phyloP scores from a whole-genome alignment of 2,888 invertebrate species.

The Leptinotarsa tumamoca region DNA sequence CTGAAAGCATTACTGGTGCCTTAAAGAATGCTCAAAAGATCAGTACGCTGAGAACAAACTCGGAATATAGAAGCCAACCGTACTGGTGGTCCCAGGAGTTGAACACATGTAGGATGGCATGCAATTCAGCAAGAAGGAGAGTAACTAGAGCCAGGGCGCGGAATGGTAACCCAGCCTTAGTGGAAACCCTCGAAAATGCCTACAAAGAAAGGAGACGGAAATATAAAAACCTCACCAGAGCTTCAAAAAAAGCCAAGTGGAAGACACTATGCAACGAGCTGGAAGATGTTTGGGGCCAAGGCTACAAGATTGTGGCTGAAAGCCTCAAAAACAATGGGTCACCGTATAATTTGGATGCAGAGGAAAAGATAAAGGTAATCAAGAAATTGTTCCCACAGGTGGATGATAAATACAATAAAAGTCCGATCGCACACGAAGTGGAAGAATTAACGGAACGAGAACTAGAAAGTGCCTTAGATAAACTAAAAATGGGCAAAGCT shows the following conservation, averaged over 20 bases:
- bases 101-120: constrained; percentile 1
- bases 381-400: constrained; percentile 18
- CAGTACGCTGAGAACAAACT: not conserved
- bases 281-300: constrained; percentile 30
- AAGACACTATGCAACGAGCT: constrained; percentile 22
- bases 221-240: not conserved
- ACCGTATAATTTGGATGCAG: not conserved
- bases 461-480: not conserved
- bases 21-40: not conserved
- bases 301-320: constrained; percentile 22
- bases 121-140: constrained; percentile 16
- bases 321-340: not conserved
- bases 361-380: not conserved
- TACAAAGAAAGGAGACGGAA: constrained; percentile 10
- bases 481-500: not conserved
- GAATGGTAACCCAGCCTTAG: not conserved
- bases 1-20: not conserved
- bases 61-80: not conserved
- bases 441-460: constrained; percentile 7
- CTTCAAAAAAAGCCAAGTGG: constrained; percentile 7
- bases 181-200: not conserved
- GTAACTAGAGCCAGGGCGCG: constrained; percentile 1
- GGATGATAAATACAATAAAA: not conserved
- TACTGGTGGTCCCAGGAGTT: constrained; percentile 33
- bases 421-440: not conserved